These are phyloP conservation scores for Papilio machaon DNA, from an alignment of 1,140 invertebrate genomes.

Conservation along the genomic window DNA sequence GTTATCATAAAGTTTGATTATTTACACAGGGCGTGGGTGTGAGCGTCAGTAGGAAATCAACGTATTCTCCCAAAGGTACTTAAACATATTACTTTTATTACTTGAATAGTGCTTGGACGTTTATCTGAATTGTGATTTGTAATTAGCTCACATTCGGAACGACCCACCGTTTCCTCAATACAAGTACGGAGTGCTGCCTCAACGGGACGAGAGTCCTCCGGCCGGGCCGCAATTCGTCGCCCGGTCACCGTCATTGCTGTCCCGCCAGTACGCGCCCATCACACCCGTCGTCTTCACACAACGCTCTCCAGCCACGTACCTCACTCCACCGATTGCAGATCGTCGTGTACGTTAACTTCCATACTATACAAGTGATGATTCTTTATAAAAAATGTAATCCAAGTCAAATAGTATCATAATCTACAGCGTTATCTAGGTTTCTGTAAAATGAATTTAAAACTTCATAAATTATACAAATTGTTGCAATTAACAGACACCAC, in stretches of 20 bases:
- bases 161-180: constrained; percentile 33
- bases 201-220: constrained; percentile 67
- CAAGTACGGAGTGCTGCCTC: constrained; percentile 27
- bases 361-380: background rate
- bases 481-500: constrained; percentile 16
- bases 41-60: constrained; percentile 18
- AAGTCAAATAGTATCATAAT: background rate
- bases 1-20: constrained; percentile 17
- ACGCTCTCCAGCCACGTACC: constrained; percentile 47
- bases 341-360: constrained; percentile 49
- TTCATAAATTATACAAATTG: background rate
- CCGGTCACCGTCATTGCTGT: constrained; percentile 46
- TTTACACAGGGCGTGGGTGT: constrained; percentile 23
- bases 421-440: background rate
- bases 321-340: constrained; percentile 51
- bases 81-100: background rate
- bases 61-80: constrained; percentile 28
- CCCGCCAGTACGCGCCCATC: constrained; percentile 67
- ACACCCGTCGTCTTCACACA: constrained; percentile 59
- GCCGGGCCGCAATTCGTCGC: constrained; percentile 61
- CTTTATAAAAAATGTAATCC: background rate
- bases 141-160: constrained; percentile 9
- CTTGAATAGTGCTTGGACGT: background rate
- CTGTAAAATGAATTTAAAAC: background rate
- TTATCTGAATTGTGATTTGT: constrained; percentile 23